Conservation (phyloP, 2,888 invertebrate genomes). For the Dinocampus coccinellae region DNA sequence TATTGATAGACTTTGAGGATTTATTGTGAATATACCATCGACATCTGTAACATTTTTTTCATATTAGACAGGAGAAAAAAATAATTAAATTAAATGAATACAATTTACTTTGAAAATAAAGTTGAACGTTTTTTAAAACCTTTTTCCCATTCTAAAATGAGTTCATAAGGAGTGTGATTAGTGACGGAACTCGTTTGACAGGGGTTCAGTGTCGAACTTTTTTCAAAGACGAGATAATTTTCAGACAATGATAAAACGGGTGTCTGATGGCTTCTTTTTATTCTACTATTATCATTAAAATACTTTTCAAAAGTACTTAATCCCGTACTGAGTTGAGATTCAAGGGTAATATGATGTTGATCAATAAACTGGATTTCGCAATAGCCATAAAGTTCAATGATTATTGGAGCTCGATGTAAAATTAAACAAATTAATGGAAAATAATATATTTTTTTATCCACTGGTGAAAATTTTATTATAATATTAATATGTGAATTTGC, state of each 20-base stretch:
- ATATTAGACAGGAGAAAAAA: not conserved
- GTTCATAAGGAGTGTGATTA: slow-evolving; percentile 49
- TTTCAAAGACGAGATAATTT: slow-evolving; percentile 64
- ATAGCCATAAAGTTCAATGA: slow-evolving; percentile 58
- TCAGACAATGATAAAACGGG: slow-evolving; percentile 49
- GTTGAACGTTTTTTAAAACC: slow-evolving; percentile 44
- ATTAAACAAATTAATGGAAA: slow-evolving; percentile 63
- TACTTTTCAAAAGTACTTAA: slow-evolving; percentile 55
- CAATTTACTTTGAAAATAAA: not conserved
- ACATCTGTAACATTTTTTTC: slow-evolving; percentile 48
- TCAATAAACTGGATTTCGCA: slow-evolving; percentile 28
- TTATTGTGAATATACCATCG: slow-evolving; percentile 57
- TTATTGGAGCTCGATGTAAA: slow-evolving; percentile 62
- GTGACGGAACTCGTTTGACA: slow-evolving; percentile 52
- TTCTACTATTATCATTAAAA: slow-evolving; percentile 53
- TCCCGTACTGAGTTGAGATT: not conserved
- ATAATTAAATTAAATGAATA: not conserved
- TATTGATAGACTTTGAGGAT: slow-evolving; percentile 56
- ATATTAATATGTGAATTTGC: slow-evolving; percentile 56
- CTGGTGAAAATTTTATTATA: slow-evolving; percentile 60
- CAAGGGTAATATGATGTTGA: slow-evolving; percentile 30
- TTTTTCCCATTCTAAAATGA: slow-evolving; percentile 54
- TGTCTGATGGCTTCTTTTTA: slow-evolving; percentile 43
- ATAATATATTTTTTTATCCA: slow-evolving; percentile 56
- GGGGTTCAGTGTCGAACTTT: slow-evolving; percentile 36